Percentiles rank a stretch among this genome's conserved stretches.
phyloP scores from a whole-genome alignment of 2,888 invertebrate species.

The Drosophila monieri region DNA sequence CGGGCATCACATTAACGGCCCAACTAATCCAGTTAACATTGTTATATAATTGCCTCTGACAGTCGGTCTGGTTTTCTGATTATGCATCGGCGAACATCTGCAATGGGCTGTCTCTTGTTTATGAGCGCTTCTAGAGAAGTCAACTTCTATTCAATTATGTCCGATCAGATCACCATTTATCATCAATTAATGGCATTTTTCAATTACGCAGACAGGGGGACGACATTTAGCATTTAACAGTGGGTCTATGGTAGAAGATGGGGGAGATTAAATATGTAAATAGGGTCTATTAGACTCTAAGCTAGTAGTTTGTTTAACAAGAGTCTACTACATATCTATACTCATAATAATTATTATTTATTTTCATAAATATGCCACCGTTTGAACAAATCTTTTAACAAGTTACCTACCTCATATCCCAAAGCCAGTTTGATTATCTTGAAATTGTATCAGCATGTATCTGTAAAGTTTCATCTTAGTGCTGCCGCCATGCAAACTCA shows the following conservation, averaged over 20 bases:
- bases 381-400: constrained; percentile 12
- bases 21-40: constrained; percentile 71
- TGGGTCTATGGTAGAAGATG: constrained; percentile 28
- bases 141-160: constrained; percentile 53
- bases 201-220: constrained; percentile 71
- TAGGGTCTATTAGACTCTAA: too few relatives aligned
- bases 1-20: constrained; percentile 72
- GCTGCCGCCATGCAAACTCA: constrained; percentile 30
- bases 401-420: background rate
- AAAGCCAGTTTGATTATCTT: constrained; percentile 37
- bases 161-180: constrained; percentile 50
- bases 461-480: constrained; percentile 63
- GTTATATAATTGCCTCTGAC: constrained; percentile 74
- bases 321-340: too few relatives aligned
- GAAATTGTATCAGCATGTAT: constrained; percentile 65
- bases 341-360: too few relatives aligned
- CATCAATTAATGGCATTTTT: constrained; percentile 70
- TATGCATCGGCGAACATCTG: constrained; percentile 9
- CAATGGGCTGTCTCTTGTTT: constrained; percentile 44
- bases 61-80: constrained; percentile 40
- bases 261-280: too few relatives aligned
- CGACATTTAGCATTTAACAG: constrained; percentile 65
- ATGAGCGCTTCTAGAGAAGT: constrained; percentile 49
- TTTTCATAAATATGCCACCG: too few relatives aligned
- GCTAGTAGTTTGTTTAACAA: too few relatives aligned